Evolutionary conservation across 23 tunicate genomes (phyloP), one percentile per base, ranked within the genome.

Genomic region (Ascidia mentula): DNA sequence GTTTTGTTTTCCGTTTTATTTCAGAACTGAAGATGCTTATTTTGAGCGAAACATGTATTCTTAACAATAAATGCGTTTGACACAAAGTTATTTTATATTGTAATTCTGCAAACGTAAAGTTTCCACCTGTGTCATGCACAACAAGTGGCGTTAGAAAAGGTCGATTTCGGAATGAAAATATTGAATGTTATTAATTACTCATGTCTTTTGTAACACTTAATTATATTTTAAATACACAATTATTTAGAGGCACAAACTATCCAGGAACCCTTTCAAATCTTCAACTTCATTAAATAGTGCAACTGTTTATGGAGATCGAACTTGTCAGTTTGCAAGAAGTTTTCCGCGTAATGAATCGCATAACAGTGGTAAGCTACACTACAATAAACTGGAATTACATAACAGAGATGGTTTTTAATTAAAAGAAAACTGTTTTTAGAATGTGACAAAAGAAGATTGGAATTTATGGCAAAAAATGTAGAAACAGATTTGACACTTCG

Each of bases 181-280:
- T n/a, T n/a, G n/a, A n/a, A n/a, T n/a, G n/a, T n/a, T n/a, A n/a
- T n/a, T n/a, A n/a, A n/a, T n/a, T n/a, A n/a, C n/a, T n/a, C n/a
- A n/a, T n/a, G n/a, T n/a, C n/a, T n/a, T n/a, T n/a, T n/a, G 31
- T 18, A 13, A n/a, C n/a, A n/a, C n/a, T n/a, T n/a, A n/a, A n/a
- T n/a, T n/a, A n/a, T n/a, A n/a, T n/a, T n/a, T n/a, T n/a, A n/a
- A n/a, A n/a, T n/a, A n/a, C n/a, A n/a, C n/a, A n/a, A n/a, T n/a
- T n/a, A n/a, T n/a, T n/a, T n/a, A 90, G 96, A 80, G 96, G 76
- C 86, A 80, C 45, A 90, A 90, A 72, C 38, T 90, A 6, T 34
- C 74, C 30, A 89, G 80, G 30, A 80, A 80, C 40, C 59, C 96
- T 0, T 72, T 34, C 36, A 28, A 38, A 0, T 46, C 65, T 1